Base-by-base conservation (phyloP, 2,888 invertebrate genomes). In the Fragum sueziense region DNA sequence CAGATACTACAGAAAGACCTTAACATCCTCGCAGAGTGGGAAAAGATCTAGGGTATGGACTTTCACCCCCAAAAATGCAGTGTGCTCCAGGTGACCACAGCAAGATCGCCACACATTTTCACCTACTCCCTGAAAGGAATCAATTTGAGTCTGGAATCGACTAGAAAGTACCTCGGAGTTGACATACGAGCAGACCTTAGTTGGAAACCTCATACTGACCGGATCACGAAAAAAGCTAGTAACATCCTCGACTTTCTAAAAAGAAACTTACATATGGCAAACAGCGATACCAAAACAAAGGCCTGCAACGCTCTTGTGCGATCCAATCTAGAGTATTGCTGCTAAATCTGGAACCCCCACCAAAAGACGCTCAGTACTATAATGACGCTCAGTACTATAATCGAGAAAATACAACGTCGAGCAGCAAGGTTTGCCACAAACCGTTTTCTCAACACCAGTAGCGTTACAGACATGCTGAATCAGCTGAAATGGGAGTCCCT, bases 41-140 rank as follows among this genome's bases (percentile, higher is more conserved):
- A 77, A 61, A 31, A 37, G 2, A 72, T 27, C 7, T 65, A n/a
- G 62, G 33, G 62, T 22, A 65, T 65, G 62, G 62, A 65, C 20
- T 65, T 65, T 22, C 77, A 77, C 37, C 69, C 77, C 6, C 69
- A 77, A 29, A 77, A 77, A 34, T 77, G 77, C 47, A 77, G 73
- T 57, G 69, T 69, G 4, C 37, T 77, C 22, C 57, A 69, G n/a
- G 59, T 77, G 1, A 61, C 72, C 11, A 77, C 69, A 61, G 68
- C 77, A 1, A 72, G 29, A 31, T 33, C 67, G 14, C 73, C 67
- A 9, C 31, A n/a, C 4, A 52, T 4, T 2, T 22, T 9, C 47
- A 20, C 52, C 11, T 72, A 72, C 29, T 1, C 9, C 29, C 68
- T 78, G 29, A 78, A 74, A 57, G 70, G 62, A 4, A 25, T 51